Evolutionary conservation across 2,113 vertebrate genomes (phyloP).

Genomic region (Uropsilus gracilis): DNA sequence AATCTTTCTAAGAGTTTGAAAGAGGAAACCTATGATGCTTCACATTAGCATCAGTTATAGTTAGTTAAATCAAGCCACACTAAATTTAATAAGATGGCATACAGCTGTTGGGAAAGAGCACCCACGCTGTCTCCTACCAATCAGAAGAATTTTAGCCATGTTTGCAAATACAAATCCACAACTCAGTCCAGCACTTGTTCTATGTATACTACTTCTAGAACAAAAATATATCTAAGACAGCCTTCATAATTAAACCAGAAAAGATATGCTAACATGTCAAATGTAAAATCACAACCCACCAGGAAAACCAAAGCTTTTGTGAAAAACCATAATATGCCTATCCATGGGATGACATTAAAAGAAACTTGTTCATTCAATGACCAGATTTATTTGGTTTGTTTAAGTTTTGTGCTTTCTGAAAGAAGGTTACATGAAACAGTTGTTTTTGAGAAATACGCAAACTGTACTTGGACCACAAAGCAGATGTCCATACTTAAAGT

Average conservation of each 20-base stretch:
- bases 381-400: not conserved
- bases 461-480: not conserved
- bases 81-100: not conserved
- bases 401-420: not conserved
- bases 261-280: not conserved
- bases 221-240: not conserved
- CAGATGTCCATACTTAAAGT: not conserved
- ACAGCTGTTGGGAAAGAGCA: not conserved
- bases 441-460: not conserved
- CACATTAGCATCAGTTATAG: not conserved
- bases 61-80: not conserved
- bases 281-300: not conserved
- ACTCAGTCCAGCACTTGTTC: not conserved
- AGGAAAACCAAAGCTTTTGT: conserved; percentile 12
- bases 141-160: not conserved
- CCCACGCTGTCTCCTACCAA: not conserved
- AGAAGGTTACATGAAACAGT: not conserved
- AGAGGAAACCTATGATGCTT: not conserved
- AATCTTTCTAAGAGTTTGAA: not conserved
- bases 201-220: not conserved
- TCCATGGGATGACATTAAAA: not conserved
- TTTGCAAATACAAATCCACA: not conserved
- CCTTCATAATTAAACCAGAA: not conserved
- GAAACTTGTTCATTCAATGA: not conserved
- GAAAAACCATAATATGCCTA: not conserved